Percentiles rank a stretch among this genome's conserved stretches.
Conservation (phyloP, 2,113 vertebrate species). For the Cryptomyrus ogoouensis region DNA sequence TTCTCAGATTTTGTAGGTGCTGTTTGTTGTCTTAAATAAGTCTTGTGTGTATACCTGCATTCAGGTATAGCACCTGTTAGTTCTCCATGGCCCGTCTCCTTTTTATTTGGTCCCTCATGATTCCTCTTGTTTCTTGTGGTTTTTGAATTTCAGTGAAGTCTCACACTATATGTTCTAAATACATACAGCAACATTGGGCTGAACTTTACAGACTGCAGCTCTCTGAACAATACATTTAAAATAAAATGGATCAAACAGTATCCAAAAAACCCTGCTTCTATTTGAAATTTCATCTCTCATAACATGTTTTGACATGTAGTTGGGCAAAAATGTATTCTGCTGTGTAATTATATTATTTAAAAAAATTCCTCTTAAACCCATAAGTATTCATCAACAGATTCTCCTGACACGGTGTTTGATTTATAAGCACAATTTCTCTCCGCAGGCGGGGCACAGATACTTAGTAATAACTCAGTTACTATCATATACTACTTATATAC, state of each 20-base stretch:
- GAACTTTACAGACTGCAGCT: background rate
- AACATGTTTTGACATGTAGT: background rate
- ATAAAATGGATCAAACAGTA: background rate
- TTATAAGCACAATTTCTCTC: background rate
- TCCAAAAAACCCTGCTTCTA: background rate
- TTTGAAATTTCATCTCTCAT: background rate
- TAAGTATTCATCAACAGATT: background rate
- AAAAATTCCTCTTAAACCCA: background rate
- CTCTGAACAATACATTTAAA: background rate
- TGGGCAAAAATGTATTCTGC: background rate
- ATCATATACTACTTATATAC: too few species aligned
- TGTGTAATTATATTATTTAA: background rate
- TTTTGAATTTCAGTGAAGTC: background rate
- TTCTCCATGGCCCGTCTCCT: background rate
- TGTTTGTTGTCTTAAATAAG: too few species aligned
- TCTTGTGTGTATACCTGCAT: background rate
- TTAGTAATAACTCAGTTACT: background rate
- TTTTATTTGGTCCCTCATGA: background rate
- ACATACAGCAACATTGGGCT: background rate
- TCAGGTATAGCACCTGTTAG: too few species aligned
- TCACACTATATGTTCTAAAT: background rate
- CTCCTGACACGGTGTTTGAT: background rate
- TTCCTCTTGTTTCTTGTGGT: background rate
- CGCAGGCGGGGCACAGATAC: too few species aligned
- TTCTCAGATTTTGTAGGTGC: too few species aligned